Base-by-base conservation (phyloP, 1,140 invertebrate genomes). In the Phymorhynchus buccinoides region DNA sequence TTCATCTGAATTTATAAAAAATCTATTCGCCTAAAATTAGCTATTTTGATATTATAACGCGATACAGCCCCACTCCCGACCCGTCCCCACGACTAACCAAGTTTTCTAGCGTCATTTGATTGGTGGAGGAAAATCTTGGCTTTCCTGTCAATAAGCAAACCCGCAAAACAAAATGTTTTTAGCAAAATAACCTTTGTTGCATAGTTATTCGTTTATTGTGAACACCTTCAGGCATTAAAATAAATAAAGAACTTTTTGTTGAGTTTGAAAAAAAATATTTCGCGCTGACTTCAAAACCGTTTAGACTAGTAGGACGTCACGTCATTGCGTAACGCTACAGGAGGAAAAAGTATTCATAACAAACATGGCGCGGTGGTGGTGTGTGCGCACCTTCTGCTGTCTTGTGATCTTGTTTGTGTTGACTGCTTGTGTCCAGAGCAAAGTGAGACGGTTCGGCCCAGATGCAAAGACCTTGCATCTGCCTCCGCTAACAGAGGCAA, bases 271-370 rank as follows among this genome's bases (percentile, higher is more conserved):
- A 35, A 37, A 32, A 22, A 75, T 75, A 75, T 12, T 75, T 37
- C 12, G 14, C 71, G 27, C 27, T 35, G 4, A 16, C 3, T 75
- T 75, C 9, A 37, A 35, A 37, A 39, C n/a, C n/a, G 35, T 35
- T 14, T 41, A 42, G 22, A 18, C 22, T 41, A 39, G 37, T 16
- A 86, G 41, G 12, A 37, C 32, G 27, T 41, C 68, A 82, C 80
- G 80, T 82, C 52, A 66, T 82, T 82, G 56, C 80, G 80, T 37
- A 82, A 82, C 80, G 30, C 66, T 48, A 39, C 32, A 56, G 39
- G 80, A n/a, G 12, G 3, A 66, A 56, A 41, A 41, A 56, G n/a
- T n/a, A n/a, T n/a, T n/a, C 80, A 66, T 39, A 82, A 82, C 80
- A 82, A 82, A 82, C 56, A 82, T 82, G 80, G 80, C 37, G 80